Evolutionary conservation across 2,113 vertebrate species (phyloP).

Genomic region (Hassar affinis): DNA sequence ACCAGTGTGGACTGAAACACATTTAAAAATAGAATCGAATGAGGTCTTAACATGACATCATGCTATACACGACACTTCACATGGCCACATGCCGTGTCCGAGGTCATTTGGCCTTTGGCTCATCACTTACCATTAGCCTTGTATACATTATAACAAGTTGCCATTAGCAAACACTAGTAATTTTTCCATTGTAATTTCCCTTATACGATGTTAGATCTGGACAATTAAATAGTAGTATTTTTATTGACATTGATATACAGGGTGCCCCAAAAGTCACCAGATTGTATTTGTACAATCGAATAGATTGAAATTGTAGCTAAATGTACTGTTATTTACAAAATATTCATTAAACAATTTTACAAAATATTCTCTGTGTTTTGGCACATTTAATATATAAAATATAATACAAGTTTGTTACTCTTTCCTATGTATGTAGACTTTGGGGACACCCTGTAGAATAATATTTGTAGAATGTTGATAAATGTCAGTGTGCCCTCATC

Average conservation of each 20-base stretch:
- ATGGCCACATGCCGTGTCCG: background rate
- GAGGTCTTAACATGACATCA: background rate
- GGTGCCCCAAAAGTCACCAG: too few relatives aligned
- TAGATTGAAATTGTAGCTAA: too few relatives aligned
- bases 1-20: background rate
- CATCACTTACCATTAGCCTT: background rate
- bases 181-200: background rate
- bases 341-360: too few relatives aligned
- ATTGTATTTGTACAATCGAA: too few relatives aligned
- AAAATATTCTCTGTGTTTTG: too few relatives aligned
- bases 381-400: too few relatives aligned
- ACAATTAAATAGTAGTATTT: background rate
- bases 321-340: too few relatives aligned
- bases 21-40: background rate
- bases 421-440: too few relatives aligned
- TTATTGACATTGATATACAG: background rate
- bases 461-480: background rate
- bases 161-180: background rate
- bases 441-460: too few relatives aligned
- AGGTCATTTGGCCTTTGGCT: background rate
- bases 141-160: background rate
- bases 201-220: background rate
- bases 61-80: background rate
- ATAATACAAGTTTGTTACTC: too few relatives aligned
- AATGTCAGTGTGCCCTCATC: conserved; percentile 11